Evolutionary conservation across 2,797 vertebrate genomes (phyloP).

Genomic region (Chelidonichthys spinosus): DNA sequence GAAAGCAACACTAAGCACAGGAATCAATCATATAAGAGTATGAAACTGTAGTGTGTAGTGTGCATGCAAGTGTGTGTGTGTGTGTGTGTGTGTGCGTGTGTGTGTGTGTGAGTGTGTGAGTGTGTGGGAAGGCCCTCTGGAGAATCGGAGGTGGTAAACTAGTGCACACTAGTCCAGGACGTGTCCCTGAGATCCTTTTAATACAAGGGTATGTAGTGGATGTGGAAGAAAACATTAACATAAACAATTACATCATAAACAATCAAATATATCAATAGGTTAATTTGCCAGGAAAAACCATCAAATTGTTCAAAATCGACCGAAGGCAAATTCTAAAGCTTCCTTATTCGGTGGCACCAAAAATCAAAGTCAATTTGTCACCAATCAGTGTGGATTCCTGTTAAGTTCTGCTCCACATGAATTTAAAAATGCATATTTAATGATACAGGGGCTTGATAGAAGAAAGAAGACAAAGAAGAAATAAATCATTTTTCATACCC

Average conservation of each 20-base stretch:
- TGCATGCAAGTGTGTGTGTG: background rate
- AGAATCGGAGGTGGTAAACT: slow-evolving; percentile 31
- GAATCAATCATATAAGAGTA: slow-evolving; percentile 24
- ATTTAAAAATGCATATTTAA: slow-evolving; percentile 26
- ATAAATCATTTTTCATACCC: slow-evolving; percentile 27
- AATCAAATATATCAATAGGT: background rate
- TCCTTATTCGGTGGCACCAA: background rate
- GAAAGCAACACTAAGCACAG: slow-evolving; percentile 37
- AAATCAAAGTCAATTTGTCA: slow-evolving; percentile 9
- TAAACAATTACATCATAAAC: background rate
- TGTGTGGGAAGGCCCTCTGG: slow-evolving; percentile 30
- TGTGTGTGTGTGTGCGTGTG: slow-evolving; percentile 6
- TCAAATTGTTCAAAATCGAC: background rate
- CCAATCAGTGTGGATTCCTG: slow-evolving; percentile 2
- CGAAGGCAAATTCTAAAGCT: slow-evolving; percentile 3
- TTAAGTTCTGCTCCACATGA: background rate
- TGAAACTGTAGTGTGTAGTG: background rate
- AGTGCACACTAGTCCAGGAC: background rate
- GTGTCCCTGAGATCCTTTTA: background rate
- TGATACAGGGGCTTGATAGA: slow-evolving; percentile 17
- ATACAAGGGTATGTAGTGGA: background rate
- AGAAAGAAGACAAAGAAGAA: background rate
- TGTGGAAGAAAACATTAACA: no score
- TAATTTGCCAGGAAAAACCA: background rate
- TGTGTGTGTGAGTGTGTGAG: no score